These are phyloP conservation scores for Pampusana beccarii DNA, from an alignment of 2,113 vertebrate genomes.

Conservation along the genomic window DNA sequence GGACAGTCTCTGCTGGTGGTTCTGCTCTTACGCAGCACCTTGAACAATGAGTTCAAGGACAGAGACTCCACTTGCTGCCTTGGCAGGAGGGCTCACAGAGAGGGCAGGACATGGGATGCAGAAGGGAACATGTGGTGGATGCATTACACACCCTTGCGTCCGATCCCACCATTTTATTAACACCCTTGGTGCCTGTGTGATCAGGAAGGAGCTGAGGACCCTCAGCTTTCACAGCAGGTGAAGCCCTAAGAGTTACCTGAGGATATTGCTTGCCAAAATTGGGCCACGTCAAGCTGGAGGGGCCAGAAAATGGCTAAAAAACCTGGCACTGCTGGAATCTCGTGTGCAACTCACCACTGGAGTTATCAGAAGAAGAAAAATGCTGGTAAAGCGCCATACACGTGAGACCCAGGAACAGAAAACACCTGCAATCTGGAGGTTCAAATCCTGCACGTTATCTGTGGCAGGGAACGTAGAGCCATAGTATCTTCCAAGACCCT, in stretches of 20 bases:
- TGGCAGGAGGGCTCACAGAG: neutral
- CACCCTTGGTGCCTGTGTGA: fast-evolving
- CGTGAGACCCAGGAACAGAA: fast-evolving
- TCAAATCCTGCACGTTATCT: neutral
- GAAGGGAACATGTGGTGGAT: neutral
- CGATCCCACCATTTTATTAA: neutral
- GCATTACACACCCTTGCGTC: fast-evolving
- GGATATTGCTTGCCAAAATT: neutral
- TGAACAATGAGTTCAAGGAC: neutral
- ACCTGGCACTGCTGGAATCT: neutral
- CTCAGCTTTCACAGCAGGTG: neutral
- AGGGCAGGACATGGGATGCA: neutral
- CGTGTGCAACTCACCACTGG: neutral
- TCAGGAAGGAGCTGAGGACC: neutral
- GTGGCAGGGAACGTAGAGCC: neutral
- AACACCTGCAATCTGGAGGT: neutral
- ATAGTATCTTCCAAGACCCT: neutral
- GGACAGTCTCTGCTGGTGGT: neutral
- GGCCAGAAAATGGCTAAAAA: too few relatives aligned
- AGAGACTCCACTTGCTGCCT: neutral
- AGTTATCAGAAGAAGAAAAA: neutral
- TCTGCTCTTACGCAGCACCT: neutral
- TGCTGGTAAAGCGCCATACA: neutral
- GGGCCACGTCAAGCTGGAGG: neutral
- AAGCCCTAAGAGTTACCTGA: fast-evolving